Base-by-base conservation (phyloP, 2,113 vertebrate species). In the Burhinus oedicnemus region DNA sequence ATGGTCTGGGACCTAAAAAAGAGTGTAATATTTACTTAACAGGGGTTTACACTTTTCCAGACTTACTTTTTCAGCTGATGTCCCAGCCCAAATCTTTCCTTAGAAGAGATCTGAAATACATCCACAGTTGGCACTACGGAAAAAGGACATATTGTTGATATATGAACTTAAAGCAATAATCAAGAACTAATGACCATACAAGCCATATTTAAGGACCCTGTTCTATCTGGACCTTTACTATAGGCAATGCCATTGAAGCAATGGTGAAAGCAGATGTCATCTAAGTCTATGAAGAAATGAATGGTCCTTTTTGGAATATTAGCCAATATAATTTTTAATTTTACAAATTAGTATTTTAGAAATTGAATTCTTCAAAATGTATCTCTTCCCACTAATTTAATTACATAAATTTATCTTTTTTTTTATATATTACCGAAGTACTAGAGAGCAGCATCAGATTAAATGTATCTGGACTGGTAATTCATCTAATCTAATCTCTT, bases 31-130 rank as follows among this genome's bases (percentile, higher is more conserved):
- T 52, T 38, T 44, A 66, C 58, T 36, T 66, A 60, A 66, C 20
- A 71, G 29, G 29, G 12, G 19, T 13, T 81, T 85, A 61, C 21
- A 54, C 42, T 66, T 54, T 74, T 62, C 32, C 34, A 49, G 89
- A 97, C 98, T 97, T 97, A 99, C 98, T 99, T 99, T 97, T 98
- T 99, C 80, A 99, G 93, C 85, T 99, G 98, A 97, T 99, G 98
- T 92, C 98, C 98, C 90, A 99, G 96, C 86, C 98, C 98, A 95
- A 99, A 99, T 69, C 98, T 97, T 51, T 98, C 98, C 95, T 99
- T 99, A 82, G 98, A 98, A 51, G 98, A 99, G 95, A 98, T 98
- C 89, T 99, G 98, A 98, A 99, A 99, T 77, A 99, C 98, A 94
- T 99, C 98, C 85, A 99, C 98, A 45, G 98, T 98, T 87, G 98